A percentile compares a stretch with the other conserved stretches of the same genome.
These are phyloP conservation scores for Bolinopsis microptera DNA, from an alignment of 37 sponge, comb jelly and placozoan genomes.

Conservation along the genomic window DNA sequence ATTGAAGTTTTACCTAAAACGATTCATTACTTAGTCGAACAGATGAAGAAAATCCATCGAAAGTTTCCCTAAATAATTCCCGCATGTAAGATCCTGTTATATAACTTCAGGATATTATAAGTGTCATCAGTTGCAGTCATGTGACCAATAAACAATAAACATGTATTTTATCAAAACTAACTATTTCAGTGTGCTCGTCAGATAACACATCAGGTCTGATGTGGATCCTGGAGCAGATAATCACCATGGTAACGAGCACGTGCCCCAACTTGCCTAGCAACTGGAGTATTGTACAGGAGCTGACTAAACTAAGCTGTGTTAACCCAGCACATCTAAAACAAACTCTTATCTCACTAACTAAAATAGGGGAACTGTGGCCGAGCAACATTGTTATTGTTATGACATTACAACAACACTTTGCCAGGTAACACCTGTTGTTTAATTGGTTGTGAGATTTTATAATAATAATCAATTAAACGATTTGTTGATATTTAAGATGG, in stretches of 20 bases:
- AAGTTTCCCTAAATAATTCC: too few species aligned
- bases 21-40: too few species aligned
- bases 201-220: background rate
- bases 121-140: too few species aligned
- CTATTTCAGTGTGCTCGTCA: background rate
- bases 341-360: background rate
- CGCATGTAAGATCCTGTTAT: too few species aligned
- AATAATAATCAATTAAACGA: background rate
- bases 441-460: background rate
- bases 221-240: background rate
- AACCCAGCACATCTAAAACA: background rate
- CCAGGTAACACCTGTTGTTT: background rate
- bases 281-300: background rate
- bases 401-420: conserved; percentile 17
- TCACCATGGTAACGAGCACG: background rate
- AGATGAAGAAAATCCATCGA: too few species aligned
- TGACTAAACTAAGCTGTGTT: background rate
- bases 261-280: background rate
- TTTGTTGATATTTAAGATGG: too few species aligned
- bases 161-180: too few species aligned
- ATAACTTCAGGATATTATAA: too few species aligned
- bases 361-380: background rate
- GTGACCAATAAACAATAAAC: too few species aligned
- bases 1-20: too few species aligned
- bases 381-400: conserved; percentile 2